A percentile compares a stretch with the other conserved stretches of the same genome.
phyloP scores from a whole-genome alignment of 2,113 vertebrate species.

The Pelusios castaneus region DNA sequence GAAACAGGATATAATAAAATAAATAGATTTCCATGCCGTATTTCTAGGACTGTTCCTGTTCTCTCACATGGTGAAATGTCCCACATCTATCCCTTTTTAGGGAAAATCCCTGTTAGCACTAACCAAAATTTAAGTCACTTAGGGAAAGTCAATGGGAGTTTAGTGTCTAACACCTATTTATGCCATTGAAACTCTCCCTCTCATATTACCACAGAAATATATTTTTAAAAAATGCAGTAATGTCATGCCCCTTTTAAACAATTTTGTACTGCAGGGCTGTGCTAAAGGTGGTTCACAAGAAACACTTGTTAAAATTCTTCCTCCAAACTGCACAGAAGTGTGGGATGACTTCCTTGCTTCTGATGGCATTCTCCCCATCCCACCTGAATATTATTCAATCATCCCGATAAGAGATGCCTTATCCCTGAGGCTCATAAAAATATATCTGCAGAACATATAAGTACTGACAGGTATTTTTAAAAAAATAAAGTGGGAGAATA shows the following conservation, averaged over 20 bases:
- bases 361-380: not conserved
- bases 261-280: not conserved
- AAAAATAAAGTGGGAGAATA: not conserved
- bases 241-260: not conserved
- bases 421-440: not conserved
- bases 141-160: not conserved
- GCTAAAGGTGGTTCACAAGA: not conserved
- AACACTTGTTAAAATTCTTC: not conserved
- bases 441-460: not conserved
- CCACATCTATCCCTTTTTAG: not conserved
- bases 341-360: not conserved
- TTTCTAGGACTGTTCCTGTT: not conserved
- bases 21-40: not conserved
- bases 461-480: not conserved
- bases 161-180: not conserved
- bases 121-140: not conserved
- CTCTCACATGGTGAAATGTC: not conserved
- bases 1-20: not conserved
- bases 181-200: not conserved
- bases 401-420: not conserved
- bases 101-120: not conserved
- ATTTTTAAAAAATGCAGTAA: not conserved
- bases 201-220: not conserved
- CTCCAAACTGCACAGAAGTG: not conserved
- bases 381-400: not conserved